Percentiles rank a stretch among this genome's conserved stretches.
Evolutionary conservation across 2,888 invertebrate genomes (phyloP).

Genomic region (Scaptomyza cyrtandrae): DNA sequence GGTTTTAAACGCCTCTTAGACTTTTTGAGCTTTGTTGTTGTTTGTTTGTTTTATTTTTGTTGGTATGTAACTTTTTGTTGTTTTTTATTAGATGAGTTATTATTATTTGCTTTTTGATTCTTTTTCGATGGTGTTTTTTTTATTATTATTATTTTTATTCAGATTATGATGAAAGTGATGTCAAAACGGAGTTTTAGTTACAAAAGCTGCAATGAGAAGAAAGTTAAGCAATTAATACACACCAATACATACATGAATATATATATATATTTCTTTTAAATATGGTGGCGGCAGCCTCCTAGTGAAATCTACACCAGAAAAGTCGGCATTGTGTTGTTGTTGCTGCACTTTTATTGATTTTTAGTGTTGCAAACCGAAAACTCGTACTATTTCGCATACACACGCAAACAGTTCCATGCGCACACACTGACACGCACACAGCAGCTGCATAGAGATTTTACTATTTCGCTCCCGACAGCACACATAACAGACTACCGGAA

Average conservation of each 20-base stretch:
- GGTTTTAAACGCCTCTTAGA: constrained; percentile 60
- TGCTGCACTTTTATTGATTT: constrained; percentile 76
- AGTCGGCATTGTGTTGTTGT: constrained; percentile 53
- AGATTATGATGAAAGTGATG: constrained; percentile 85
- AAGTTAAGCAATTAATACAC: constrained; percentile 48
- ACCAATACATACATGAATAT: constrained; percentile 10
- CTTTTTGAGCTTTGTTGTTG: constrained; percentile 73
- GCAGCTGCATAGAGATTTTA: constrained; percentile 59
- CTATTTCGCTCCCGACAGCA: constrained; percentile 17
- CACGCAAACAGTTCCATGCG: constrained; percentile 9
- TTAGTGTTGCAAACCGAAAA: constrained; percentile 75
- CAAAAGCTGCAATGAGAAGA: constrained; percentile 83
- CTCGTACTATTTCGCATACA: constrained; percentile 50
- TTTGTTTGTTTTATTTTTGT: constrained; percentile 54
- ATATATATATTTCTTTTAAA: constrained; percentile 6
- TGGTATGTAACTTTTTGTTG: constrained; percentile 59
- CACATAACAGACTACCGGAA: constrained; percentile 62
- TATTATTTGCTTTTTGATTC: constrained; percentile 82
- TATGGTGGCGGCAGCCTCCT: constrained; percentile 23
- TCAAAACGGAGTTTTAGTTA: constrained; percentile 85
- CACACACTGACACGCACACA: constrained; percentile 38
- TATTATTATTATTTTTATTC: constrained; percentile 79
- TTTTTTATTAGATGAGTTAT: constrained; percentile 81
- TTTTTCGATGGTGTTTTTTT: constrained; percentile 81
- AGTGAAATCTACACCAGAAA: constrained; percentile 72